Percentiles rank a stretch among this genome's conserved stretches.
These are phyloP conservation scores for Elysia chlorotica DNA, from an alignment of 1,140 invertebrate species.

Conservation along the genomic window DNA sequence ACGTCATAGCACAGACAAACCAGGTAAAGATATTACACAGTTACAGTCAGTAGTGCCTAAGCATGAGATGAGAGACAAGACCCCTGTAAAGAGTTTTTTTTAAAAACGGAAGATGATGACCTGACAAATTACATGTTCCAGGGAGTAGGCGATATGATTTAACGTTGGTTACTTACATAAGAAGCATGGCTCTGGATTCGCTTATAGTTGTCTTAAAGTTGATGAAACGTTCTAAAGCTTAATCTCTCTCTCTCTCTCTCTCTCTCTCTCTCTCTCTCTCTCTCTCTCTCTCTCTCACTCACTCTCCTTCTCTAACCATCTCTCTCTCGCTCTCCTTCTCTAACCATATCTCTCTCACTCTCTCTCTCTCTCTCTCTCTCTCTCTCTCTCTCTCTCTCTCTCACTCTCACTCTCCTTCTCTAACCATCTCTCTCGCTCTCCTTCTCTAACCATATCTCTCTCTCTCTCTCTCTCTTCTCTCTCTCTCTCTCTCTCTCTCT, in stretches of 20 bases:
- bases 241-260: conserved; percentile 4
- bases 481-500: not conserved
- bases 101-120: too few relatives aligned
- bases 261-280: conserved; percentile 5
- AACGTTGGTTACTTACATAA: too few relatives aligned
- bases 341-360: not conserved
- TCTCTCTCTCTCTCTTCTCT: not conserved
- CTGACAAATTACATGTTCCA: too few relatives aligned
- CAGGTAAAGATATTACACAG: too few relatives aligned
- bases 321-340: conserved; percentile 1
- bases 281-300: not conserved
- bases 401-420: not conserved
- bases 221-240: not conserved
- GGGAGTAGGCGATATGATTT: too few relatives aligned
- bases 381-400: conserved; percentile 2
- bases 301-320: not conserved
- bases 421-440: not conserved
- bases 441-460: not conserved
- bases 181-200: too few relatives aligned
- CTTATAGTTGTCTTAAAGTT: not conserved
- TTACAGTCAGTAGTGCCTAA: too few relatives aligned
- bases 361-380: conserved; percentile 5
- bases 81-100: too few relatives aligned
- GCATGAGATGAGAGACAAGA: too few relatives aligned
- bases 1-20: too few relatives aligned